A percentile compares a stretch with the other conserved stretches of the same genome.
phyloP scores from a whole-genome alignment of 2,113 vertebrate genomes.

The Trematomus loennbergii region DNA sequence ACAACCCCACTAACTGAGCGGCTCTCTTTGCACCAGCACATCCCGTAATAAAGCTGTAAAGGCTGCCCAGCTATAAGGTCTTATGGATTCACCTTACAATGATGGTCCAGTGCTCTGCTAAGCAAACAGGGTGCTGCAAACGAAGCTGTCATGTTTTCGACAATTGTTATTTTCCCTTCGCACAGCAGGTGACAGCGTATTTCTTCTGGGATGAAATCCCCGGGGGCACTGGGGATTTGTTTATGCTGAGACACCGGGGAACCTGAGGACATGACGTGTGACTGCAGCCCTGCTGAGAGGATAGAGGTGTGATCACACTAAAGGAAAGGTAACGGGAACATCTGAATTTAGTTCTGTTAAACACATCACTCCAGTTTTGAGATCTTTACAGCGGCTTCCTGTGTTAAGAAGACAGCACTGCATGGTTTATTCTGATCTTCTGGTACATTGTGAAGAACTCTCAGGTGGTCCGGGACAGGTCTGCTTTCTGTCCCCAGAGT shows the following conservation, averaged over 20 bases:
- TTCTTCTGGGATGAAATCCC: slow-evolving; percentile 78
- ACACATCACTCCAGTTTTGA: too few relatives aligned
- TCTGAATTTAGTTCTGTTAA: neutral
- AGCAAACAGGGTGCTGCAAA: slow-evolving; percentile 45
- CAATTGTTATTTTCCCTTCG: slow-evolving; percentile 77
- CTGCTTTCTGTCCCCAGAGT: too few relatives aligned
- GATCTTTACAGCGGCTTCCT: too few relatives aligned
- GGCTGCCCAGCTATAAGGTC: neutral
- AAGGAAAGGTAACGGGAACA: slow-evolving; percentile 11
- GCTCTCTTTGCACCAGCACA: slow-evolving; percentile 1
- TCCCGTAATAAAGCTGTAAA: neutral
- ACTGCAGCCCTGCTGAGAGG: slow-evolving; percentile 56
- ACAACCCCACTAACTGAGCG: slow-evolving; percentile 6
- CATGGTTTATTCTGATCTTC: too few relatives aligned
- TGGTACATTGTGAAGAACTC: too few relatives aligned
- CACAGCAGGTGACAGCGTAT: slow-evolving; percentile 73
- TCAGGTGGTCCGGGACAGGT: too few relatives aligned
- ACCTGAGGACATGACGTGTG: slow-evolving; percentile 70
- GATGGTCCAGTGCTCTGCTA: slow-evolving; percentile 38
- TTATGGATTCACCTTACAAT: slow-evolving; percentile 26
- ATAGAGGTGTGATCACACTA: slow-evolving; percentile 36
- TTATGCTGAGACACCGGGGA: slow-evolving; percentile 61
- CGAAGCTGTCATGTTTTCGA: slow-evolving; percentile 68
- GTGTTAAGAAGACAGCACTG: too few relatives aligned
- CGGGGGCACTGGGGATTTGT: slow-evolving; percentile 71